Base-by-base conservation (phyloP, 2,888 invertebrate genomes). In the Rhingia campestris region DNA sequence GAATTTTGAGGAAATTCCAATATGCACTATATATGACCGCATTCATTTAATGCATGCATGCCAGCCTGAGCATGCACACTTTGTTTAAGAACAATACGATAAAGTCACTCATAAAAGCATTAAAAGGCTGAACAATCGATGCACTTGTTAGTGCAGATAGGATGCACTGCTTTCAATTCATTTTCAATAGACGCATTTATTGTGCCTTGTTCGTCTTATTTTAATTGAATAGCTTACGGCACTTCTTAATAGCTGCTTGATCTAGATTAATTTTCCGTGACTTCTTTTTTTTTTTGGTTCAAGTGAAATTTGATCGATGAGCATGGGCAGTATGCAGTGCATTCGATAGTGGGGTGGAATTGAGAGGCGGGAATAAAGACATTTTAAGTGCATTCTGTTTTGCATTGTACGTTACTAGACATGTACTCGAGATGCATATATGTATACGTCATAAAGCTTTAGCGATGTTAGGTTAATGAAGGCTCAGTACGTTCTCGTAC, bases 91-190 rank as follows among this genome's bases (percentile, higher is more conserved):
- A 79, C 51, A 59, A 66, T 73, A 53, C 53, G 73, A 37, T 22
- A 32, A 66, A 79, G 79, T 73, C 73, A 79, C 53, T 64, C 59
- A 80, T 73, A 80, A 66, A 66, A 32, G 66, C 59, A 61, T 66
- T 59, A 67, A 53, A 45, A 43, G 22, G 54, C 30, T 66, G 72
- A 79, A 79, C 73, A 79, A 79, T 79, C 51, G 73, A 79, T 66
- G 64, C 73, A 73, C 73, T 79, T 79, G 79, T 73, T 73, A 7
- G 37, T 32, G 39, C 39, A 66, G 47, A 45, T 53, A 39, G 53
- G 61, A 53, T 14, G 72, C 35, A 51, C 12, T 12, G 41, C 72
- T 61, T 61, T 72, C 10, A 67, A 53, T 33, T 43, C 45, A 54
- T 67, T 67, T 54, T 67, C 54, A 43, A 67, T 56, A 45, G 67